A percentile compares a stretch with the other conserved stretches of the same genome.
Conservation (phyloP, 2,797 vertebrate genomes). For the Dicrostonyx torquatus region DNA sequence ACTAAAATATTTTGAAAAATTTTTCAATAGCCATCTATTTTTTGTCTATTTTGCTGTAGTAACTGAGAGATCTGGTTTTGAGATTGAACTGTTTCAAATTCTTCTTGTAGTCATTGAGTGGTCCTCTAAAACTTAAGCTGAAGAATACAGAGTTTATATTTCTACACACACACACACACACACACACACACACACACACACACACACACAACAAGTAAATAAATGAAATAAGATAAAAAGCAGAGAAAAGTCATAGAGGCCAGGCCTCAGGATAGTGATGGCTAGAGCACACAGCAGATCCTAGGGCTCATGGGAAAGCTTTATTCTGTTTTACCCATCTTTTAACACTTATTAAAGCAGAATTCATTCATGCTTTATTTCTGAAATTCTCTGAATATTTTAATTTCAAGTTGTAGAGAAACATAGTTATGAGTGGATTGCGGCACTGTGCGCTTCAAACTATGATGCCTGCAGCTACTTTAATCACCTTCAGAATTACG, state of each 20-base stretch:
- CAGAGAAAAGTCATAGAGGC: not conserved
- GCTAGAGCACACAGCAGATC: accelerated
- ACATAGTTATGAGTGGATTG: not conserved
- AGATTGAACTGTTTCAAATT: not conserved
- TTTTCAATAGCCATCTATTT: not conserved
- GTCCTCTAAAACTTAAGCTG: not conserved
- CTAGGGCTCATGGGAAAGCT: not conserved
- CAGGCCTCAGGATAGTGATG: not conserved
- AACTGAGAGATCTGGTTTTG: not conserved
- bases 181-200: not conserved
- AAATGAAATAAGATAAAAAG: not conserved
- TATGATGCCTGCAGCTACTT: not conserved
- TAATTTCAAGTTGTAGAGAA: not conserved
- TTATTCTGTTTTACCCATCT: not conserved
- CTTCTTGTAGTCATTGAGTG: not conserved
- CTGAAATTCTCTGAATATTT: not conserved
- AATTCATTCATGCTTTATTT: not conserved
- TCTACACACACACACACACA: not conserved
- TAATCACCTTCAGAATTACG: not conserved
- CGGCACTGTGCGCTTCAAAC: not conserved
- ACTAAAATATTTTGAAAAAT: not conserved
- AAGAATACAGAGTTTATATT: not conserved
- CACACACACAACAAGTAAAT: not conserved
- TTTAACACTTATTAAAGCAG: not conserved
- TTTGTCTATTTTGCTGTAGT: not conserved